Base-by-base conservation (phyloP, 2,888 invertebrate genomes). In the Ophioninae sp. region DNA sequence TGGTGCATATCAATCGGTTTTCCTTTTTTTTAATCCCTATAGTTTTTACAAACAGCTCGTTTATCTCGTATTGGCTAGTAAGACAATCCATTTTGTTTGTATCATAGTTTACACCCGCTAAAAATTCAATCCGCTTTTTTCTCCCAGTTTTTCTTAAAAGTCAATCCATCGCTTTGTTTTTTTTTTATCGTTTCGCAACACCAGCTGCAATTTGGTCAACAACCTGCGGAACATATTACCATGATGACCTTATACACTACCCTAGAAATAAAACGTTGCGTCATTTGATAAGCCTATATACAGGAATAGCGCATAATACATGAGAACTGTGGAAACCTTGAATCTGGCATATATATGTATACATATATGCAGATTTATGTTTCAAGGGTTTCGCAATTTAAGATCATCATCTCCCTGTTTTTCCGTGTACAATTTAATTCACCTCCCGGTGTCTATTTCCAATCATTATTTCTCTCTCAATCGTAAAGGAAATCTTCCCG, bases 191-290 rank as follows among this genome's bases (percentile, higher is more conserved):
- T 65, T 72, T 72, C 75, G 75, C 79, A 62, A 13, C 67, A 67
- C 61, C 39, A 73, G 75, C 59, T 82, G 79, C 75, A 67, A 75
- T 67, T 79, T 70, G 50, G 76, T 76, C 67, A 72, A 76, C 70
- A 83, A 72, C 61, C 67, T 64, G 61, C 70, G 81, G 84, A 84
- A 84, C 84, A 79, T 81, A 81, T 84, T 81, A 84, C 84, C 84
- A 81, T 84, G 75, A 84, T 76, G 79, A 84, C 67, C 76, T 84
- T 81, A 84, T 41, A 56, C 30, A 81, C 81, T 84, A 84, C 67
- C 30, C 62, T 81, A 79, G 75, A 84, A 84, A 84, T 84, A 79
- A 84, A 81, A 79, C 44, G 61, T 75, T 79, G 76, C 67, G 50
- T 75, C 23, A 75, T 75, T 79, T 50, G 57, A 64, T 68, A 74